Evolutionary conservation across 2,888 invertebrate species (phyloP), one percentile per base, ranked within the genome.

Genomic region (Aplocera efformata): DNA sequence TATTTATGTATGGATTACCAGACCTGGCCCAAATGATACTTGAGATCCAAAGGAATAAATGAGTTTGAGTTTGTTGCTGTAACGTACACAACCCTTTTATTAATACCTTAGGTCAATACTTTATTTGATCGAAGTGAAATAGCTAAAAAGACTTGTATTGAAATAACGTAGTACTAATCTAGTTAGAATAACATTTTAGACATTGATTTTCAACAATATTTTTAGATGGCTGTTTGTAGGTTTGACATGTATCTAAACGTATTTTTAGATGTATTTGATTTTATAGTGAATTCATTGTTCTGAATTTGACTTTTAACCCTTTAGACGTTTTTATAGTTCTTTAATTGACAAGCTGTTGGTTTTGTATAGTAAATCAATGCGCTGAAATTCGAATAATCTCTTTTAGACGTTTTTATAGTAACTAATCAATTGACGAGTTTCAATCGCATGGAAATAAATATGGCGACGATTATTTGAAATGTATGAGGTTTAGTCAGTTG

Each of bases 191-290:
- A 63, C 51, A 23, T 50, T 60, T 62, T 60, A 61, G 57, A 67
- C 25, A 43, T 60, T 64, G 47, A 55, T 62, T 63, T 60, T 64
- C 52, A 62, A 58, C 56, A 51, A 71, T 81, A 82, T 83, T 83
- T 83, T 82, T 83, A 79, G 82, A 83, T 48, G 68, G 67, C 70
- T 77, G 72, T 80, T 73, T 72, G 69, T 75, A 72, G 67, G 72
- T 67, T 29, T 17, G 13, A 17, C 2, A 30, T 40, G 32, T n/a
- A n/a, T 78, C 50, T 62, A 65, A 64, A 72, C 50, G 58, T 71
- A 76, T 73, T 67, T 63, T 60, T 71, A 71, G 58, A 49, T 65
- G 56, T 67, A 64, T 70, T n/a, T 68, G 58, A 64, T 68, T 56
- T 65, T 68, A 68, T 42, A 48, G 56, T 55, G 46, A 62, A 58